phyloP scores from a whole-genome alignment of 2,113 vertebrate species.

The Todiramphus chloris region DNA sequence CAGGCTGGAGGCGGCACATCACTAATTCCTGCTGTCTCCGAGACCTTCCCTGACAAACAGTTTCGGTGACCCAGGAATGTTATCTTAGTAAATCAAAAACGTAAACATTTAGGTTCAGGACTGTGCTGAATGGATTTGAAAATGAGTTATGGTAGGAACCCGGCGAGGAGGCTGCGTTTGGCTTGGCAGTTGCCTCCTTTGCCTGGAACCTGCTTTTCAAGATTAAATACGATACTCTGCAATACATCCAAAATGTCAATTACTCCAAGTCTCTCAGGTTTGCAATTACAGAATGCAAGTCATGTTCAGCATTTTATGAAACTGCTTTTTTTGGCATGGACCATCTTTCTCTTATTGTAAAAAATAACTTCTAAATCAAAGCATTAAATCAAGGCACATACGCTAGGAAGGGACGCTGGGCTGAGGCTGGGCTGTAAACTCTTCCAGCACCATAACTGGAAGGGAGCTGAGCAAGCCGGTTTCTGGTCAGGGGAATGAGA shows the following conservation, averaged over 20 bases:
- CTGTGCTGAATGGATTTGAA: slow-evolving; percentile 57
- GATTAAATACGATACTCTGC: slow-evolving; percentile 69
- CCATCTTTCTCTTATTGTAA: slow-evolving; percentile 67
- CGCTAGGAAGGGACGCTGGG: slow-evolving; percentile 4
- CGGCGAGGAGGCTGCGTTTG: slow-evolving; percentile 66
- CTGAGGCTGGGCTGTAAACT: slow-evolving; percentile 19
- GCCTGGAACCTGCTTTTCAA: slow-evolving; percentile 73
- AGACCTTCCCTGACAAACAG: slow-evolving; percentile 59
- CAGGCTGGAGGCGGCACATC: not conserved
- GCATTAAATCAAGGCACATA: slow-evolving; percentile 73
- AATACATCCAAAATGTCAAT: slow-evolving; percentile 74
- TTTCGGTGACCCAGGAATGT: slow-evolving; percentile 59
- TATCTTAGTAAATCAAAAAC: slow-evolving; percentile 73
- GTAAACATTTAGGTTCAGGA: slow-evolving; percentile 72
- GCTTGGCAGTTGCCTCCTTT: slow-evolving; percentile 66
- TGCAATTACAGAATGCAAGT: slow-evolving; percentile 75
- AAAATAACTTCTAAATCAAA: slow-evolving; percentile 76
- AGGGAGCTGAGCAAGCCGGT: not conserved
- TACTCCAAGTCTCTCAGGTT: slow-evolving; percentile 71
- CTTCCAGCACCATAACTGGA: not conserved
- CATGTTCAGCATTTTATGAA: slow-evolving; percentile 72
- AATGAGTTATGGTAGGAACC: slow-evolving; percentile 67
- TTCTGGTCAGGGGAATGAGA: not conserved
- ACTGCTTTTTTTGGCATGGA: slow-evolving; percentile 75
- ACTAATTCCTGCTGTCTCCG: not conserved